Conservation (phyloP, 1,140 invertebrate genomes). For the Berghia stephanieae region DNA sequence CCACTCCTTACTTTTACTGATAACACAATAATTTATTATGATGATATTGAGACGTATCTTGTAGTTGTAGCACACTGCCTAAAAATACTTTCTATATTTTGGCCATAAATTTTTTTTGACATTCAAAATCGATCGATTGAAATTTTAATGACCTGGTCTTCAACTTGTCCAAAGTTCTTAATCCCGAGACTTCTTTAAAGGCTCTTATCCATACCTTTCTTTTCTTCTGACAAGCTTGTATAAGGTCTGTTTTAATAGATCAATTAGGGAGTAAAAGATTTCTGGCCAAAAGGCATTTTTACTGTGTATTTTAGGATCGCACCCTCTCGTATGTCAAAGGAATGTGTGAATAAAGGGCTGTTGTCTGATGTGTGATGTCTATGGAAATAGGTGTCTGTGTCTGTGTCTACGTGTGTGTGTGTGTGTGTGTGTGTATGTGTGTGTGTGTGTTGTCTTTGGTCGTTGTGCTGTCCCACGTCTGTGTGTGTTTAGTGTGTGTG, state of each 20-base stretch:
- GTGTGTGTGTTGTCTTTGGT: background rate
- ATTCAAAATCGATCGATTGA: no score
- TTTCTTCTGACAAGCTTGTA: background rate
- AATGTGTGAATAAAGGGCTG: background rate
- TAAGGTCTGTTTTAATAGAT: background rate
- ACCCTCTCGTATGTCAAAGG: background rate
- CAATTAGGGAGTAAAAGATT: background rate
- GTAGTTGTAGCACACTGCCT: no score
- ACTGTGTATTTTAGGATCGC: background rate
- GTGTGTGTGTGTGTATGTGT: conserved; percentile 15
- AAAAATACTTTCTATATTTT: no score
- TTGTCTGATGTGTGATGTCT: no score
- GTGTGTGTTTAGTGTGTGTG: background rate
- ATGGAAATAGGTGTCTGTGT: background rate
- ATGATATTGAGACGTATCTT: no score
- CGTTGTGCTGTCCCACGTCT: background rate
- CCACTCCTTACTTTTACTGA: no score
- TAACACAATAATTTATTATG: no score
- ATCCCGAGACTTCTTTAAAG: no score
- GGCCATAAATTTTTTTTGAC: no score
- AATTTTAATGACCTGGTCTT: no score
- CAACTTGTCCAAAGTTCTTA: no score
- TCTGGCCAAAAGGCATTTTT: background rate
- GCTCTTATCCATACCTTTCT: background rate
- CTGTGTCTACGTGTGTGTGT: background rate